A percentile compares a stretch with the other conserved stretches of the same genome.
Evolutionary conservation across 2,113 vertebrate species (phyloP).

Genomic region (Tyrannus savana): DNA sequence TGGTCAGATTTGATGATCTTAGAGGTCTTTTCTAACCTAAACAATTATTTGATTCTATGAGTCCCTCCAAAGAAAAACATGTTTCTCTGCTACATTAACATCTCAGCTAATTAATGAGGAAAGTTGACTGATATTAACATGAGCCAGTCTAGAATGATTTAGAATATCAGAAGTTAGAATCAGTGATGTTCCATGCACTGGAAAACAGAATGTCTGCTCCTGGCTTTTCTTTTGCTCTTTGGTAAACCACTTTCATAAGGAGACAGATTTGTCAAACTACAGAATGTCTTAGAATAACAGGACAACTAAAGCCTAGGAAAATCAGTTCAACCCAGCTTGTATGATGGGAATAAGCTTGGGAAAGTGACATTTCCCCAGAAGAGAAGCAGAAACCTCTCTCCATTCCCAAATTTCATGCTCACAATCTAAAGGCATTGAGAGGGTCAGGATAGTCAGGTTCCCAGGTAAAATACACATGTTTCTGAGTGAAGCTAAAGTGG

Average conservation of each 20-base stretch:
- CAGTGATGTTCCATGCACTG: rapidly evolving
- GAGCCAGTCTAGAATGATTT: neutral
- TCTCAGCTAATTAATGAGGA: neutral
- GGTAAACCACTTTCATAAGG: neutral
- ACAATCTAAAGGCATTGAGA: neutral
- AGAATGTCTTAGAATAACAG: neutral
- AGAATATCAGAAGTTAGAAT: neutral
- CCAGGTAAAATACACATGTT: neutral
- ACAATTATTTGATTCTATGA: neutral
- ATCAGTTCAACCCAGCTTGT: neutral
- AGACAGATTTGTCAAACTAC: neutral
- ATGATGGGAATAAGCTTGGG: neutral
- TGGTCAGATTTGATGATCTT: neutral
- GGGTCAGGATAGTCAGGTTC: neutral
- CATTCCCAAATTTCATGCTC: neutral
- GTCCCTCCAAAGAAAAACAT: neutral
- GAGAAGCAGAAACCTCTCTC: neutral
- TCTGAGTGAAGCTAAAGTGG: neutral
- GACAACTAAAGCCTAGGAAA: neutral
- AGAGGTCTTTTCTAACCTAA: neutral
- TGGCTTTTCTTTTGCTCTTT: neutral
- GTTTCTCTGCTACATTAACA: neutral
- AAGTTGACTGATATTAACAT: neutral
- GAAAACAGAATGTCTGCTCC: neutral
- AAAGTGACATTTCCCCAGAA: neutral